Conservation (phyloP, 2,888 invertebrate species). For the Tryphoninae sp. region DNA sequence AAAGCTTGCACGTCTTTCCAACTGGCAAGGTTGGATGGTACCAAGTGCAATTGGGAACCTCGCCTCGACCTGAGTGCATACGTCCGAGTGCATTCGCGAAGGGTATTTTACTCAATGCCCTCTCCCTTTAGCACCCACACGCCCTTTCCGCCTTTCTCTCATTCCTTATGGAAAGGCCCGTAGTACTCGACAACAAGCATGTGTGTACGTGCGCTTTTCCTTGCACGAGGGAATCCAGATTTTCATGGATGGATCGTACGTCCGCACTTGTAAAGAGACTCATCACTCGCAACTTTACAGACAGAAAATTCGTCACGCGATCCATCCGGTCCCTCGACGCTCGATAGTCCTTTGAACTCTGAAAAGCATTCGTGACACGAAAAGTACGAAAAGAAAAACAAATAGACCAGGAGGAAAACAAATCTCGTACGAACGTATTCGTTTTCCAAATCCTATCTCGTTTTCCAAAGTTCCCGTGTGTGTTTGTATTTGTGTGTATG, state of each 20-base stretch:
- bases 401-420: background rate
- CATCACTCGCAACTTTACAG: background rate
- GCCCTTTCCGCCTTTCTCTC: background rate
- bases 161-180: slow-evolving; percentile 13
- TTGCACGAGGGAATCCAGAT: slow-evolving; percentile 26
- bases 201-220: slow-evolving; percentile 6
- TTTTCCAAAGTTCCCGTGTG: too few species aligned
- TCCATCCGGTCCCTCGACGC: slow-evolving; percentile 1
- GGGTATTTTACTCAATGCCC: slow-evolving; percentile 57
- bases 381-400: background rate
- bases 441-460: too few species aligned
- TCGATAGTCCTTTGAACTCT: background rate
- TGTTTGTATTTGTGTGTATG: too few species aligned
- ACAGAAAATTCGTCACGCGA: slow-evolving; percentile 4
- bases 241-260: slow-evolving; percentile 24
- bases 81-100: slow-evolving; percentile 56
- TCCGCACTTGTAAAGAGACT: background rate
- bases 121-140: background rate
- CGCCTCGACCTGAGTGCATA: slow-evolving; percentile 46
- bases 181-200: slow-evolving; percentile 1
- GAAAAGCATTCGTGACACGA: background rate
- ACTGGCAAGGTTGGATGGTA: slow-evolving; percentile 12
- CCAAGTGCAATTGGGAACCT: slow-evolving; percentile 49
- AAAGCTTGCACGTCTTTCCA: slow-evolving; percentile 48
- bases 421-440: too few species aligned